phyloP scores from a whole-genome alignment of 2,797 vertebrate genomes.

The Hapalemur alaotrensis region DNA sequence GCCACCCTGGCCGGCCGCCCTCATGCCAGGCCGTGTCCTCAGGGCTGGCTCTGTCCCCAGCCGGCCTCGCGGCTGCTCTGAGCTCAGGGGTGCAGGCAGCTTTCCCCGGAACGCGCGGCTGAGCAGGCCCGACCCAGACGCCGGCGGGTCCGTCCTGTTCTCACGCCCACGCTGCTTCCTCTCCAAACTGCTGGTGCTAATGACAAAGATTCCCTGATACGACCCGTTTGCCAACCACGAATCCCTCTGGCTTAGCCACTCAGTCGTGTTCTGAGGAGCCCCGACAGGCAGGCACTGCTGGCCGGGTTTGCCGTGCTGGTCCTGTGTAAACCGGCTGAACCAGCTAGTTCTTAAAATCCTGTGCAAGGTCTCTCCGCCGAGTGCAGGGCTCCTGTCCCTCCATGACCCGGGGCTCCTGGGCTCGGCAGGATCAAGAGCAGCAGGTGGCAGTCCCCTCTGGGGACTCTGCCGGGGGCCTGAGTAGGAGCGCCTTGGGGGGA shows the following conservation, averaged over 20 bases:
- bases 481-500: neutral
- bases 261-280: neutral
- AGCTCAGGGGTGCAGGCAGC: neutral
- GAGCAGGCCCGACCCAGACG: rapidly evolving
- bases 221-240: no score
- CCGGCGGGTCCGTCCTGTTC: neutral
- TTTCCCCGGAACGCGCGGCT: neutral
- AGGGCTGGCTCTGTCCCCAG: neutral
- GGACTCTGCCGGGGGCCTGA: neutral
- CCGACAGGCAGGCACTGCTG: neutral
- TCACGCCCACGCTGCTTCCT: neutral
- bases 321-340: neutral
- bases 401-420: rapidly evolving
- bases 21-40: neutral
- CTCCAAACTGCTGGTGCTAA: neutral
- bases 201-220: neutral
- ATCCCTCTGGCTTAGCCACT: neutral
- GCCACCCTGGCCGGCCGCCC: neutral
- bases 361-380: neutral
- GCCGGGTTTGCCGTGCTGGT: no score
- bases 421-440: neutral
- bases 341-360: neutral
- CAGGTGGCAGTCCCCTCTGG: neutral
- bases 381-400: neutral
- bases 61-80: neutral